Percentiles rank a stretch among this genome's conserved stretches.
Conservation (phyloP, 2,113 vertebrate genomes). For the Syngnathoides biaculeatus region DNA sequence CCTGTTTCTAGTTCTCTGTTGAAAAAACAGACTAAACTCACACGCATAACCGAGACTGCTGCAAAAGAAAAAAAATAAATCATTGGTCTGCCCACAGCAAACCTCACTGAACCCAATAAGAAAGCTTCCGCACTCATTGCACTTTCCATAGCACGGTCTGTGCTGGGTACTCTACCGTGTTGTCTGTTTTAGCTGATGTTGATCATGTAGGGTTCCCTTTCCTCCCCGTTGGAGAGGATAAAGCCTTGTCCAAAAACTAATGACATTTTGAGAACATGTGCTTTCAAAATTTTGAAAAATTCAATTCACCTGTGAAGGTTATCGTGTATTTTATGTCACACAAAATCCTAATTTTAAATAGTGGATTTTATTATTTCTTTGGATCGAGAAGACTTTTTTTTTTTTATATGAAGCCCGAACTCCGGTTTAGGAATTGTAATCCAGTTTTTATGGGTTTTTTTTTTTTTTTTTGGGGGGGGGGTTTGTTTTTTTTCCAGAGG, state of each 20-base stretch:
- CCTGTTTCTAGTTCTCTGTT: too few relatives aligned
- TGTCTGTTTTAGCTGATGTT: background rate
- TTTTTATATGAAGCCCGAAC: background rate
- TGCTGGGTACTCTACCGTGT: background rate
- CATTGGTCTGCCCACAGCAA: too few relatives aligned
- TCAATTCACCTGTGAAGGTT: background rate
- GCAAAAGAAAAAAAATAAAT: too few relatives aligned
- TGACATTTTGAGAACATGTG: background rate
- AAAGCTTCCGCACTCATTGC: too few relatives aligned
- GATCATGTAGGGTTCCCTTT: background rate
- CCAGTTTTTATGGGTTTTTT: background rate
- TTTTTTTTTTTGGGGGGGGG: background rate
- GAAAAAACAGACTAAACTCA: background rate
- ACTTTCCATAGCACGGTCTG: background rate
- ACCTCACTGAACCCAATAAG: too few relatives aligned
- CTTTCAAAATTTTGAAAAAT: background rate
- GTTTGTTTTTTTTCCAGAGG: too few relatives aligned
- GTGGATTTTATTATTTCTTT: too few relatives aligned
- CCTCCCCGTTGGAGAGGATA: background rate
- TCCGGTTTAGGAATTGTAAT: background rate
- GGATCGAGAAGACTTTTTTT: too few relatives aligned
- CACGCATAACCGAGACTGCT: background rate
- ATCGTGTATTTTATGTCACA: background rate
- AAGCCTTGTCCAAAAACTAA: background rate
- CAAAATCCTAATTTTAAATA: too few relatives aligned